Percentiles rank a stretch among this genome's conserved stretches.
Evolutionary conservation across 2,888 invertebrate genomes (phyloP).

Genomic region (Lycophotia porphyrea): DNA sequence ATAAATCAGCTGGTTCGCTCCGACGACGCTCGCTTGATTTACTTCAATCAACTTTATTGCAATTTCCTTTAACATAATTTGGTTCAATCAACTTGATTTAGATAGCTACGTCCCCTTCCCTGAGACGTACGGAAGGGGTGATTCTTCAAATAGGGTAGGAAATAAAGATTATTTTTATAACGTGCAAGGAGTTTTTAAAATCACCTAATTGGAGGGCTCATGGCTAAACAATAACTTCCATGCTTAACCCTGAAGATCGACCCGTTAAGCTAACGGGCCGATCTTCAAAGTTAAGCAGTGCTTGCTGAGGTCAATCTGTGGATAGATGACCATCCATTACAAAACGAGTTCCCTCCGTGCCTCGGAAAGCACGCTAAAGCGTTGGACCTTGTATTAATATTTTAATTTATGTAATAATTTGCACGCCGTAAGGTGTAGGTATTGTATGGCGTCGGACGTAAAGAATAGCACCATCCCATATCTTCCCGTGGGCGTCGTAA

Average conservation of each 20-base stretch:
- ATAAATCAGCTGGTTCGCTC: conserved; percentile 48
- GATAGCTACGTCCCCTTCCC: conserved; percentile 36
- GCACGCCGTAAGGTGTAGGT: too few species aligned
- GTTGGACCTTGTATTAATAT: too few species aligned
- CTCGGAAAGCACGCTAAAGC: too few species aligned
- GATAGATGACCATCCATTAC: not conserved
- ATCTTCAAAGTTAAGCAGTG: not conserved
- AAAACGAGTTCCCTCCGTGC: not conserved
- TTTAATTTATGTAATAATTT: too few species aligned
- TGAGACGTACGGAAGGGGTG: conserved; percentile 17
- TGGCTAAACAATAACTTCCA: not conserved
- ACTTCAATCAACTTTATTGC: conserved; percentile 57
- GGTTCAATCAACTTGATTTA: conserved; percentile 58
- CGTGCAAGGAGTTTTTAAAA: not conserved
- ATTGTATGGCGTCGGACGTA: too few species aligned
- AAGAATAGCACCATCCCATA: too few species aligned
- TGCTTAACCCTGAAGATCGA: not conserved
- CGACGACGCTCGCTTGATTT: conserved; percentile 35
- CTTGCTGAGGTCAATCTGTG: not conserved
- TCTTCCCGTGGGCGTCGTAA: too few species aligned
- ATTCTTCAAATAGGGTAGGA: conserved; percentile 22
- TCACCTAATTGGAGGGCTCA: not conserved
- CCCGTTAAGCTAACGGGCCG: not conserved
- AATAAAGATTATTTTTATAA: not conserved
- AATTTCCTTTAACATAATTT: conserved; percentile 61